Conservation (phyloP, 2,113 vertebrate genomes). For the Gopherus flavomarginatus region DNA sequence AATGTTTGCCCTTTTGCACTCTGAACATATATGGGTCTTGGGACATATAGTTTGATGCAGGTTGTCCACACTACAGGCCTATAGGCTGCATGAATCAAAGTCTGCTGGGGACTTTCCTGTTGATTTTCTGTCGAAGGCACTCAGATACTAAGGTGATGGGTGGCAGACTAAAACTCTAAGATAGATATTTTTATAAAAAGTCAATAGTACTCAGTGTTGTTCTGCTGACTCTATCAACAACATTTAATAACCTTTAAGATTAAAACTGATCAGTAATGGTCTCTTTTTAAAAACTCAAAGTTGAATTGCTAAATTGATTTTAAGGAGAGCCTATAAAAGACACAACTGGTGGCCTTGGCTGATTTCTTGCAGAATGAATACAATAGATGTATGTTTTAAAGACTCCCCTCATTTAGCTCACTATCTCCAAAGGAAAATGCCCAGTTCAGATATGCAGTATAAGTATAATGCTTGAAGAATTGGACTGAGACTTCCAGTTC, state of each 20-base stretch:
- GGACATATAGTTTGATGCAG: neutral
- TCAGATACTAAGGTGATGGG: neutral
- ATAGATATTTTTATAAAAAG: neutral
- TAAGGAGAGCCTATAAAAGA: neutral
- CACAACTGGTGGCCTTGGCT: neutral
- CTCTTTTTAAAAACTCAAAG: neutral
- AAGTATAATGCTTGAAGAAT: neutral
- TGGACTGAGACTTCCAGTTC: neutral
- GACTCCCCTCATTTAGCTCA: neutral
- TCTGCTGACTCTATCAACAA: neutral
- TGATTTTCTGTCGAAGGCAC: neutral
- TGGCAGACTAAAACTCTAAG: neutral
- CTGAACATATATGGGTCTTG: neutral
- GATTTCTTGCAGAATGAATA: neutral
- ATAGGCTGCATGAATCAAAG: neutral
- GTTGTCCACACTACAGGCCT: rapidly evolving
- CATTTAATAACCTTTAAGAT: neutral
- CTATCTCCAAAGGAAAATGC: neutral
- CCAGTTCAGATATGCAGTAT: neutral
- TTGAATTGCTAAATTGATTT: neutral
- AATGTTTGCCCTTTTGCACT: neutral
- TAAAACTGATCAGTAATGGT: neutral
- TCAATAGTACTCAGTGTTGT: neutral
- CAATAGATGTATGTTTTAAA: neutral
- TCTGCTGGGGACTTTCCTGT: neutral